These are phyloP conservation scores for Gymnorhina tibicen DNA, from an alignment of 2,113 vertebrate genomes.

Conservation along the genomic window DNA sequence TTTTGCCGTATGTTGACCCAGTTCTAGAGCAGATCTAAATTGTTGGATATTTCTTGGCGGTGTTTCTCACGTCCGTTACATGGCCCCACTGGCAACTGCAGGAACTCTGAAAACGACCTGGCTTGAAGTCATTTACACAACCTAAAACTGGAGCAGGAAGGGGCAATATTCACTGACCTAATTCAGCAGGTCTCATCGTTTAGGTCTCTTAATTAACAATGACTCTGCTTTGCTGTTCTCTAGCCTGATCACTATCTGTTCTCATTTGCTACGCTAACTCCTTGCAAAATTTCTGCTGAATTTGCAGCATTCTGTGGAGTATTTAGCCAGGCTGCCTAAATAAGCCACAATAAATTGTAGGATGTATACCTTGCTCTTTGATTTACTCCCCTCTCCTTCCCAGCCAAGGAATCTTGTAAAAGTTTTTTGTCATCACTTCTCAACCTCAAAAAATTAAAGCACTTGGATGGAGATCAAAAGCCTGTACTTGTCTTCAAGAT, in stretches of 20 bases:
- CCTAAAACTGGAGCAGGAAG: conserved; percentile 29
- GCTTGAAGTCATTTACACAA: conserved; percentile 18
- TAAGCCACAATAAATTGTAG: not conserved
- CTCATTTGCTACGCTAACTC: conserved; percentile 8
- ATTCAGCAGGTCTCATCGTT: not conserved
- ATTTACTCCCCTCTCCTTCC: conserved; percentile 20
- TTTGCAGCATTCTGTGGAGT: not conserved
- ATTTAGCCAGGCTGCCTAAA: conserved; percentile 34
- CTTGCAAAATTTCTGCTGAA: conserved; percentile 36
- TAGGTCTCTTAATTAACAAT: conserved; percentile 53
- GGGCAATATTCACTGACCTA: conserved; percentile 32
- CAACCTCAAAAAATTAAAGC: not conserved
- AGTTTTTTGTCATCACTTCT: conserved; percentile 4
- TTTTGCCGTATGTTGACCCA: conserved; percentile 55
- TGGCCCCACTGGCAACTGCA: not conserved
- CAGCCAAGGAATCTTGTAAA: not conserved
- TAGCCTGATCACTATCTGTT: conserved; percentile 32
- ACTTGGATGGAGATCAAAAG: conserved; percentile 2
- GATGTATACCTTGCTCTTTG: not conserved
- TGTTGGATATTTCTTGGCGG: conserved; percentile 29
- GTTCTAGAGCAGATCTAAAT: conserved; percentile 49
- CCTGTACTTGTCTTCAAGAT: not conserved
- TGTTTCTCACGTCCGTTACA: conserved; percentile 12
- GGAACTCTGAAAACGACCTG: conserved; percentile 7
- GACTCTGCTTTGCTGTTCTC: conserved; percentile 21